Percentiles rank a stretch among this genome's conserved stretches.
phyloP scores from a whole-genome alignment of 2,888 invertebrate species.

The Creontiades dilutus region DNA sequence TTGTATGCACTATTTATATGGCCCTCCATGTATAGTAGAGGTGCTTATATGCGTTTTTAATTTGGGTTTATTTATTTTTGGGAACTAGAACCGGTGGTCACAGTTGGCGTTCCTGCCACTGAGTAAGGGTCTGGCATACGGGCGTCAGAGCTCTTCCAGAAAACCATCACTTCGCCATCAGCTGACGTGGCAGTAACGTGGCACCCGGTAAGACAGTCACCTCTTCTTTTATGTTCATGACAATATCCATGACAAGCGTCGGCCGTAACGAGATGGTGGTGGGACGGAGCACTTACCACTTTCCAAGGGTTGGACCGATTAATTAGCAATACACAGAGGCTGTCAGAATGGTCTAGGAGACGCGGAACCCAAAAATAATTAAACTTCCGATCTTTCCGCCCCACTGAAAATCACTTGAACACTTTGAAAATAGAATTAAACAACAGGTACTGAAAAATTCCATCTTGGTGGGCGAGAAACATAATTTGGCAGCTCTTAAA shows the following conservation, averaged over 20 bases:
- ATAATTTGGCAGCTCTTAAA: too few relatives aligned
- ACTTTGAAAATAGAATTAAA: too few relatives aligned
- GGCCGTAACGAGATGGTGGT: too few relatives aligned
- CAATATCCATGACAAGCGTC: background rate
- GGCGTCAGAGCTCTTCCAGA: conserved; percentile 9
- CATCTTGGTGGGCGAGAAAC: too few relatives aligned
- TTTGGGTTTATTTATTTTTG: conserved; percentile 32
- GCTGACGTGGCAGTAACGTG: conserved; percentile 37
- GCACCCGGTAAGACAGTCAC: conserved; percentile 28
- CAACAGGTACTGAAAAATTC: too few relatives aligned
- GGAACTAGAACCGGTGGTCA: conserved; percentile 35
- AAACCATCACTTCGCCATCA: conserved; percentile 32
- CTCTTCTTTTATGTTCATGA: background rate
- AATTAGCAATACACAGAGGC: too few relatives aligned
- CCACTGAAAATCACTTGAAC: too few relatives aligned
- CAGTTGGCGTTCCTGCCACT: conserved; percentile 32
- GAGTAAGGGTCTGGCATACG: conserved; percentile 39
- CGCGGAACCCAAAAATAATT: too few relatives aligned
- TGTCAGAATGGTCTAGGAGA: too few relatives aligned
- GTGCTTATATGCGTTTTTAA: conserved; percentile 1
- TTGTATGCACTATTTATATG: background rate
- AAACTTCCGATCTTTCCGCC: too few relatives aligned
- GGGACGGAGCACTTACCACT: too few relatives aligned
- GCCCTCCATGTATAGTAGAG: background rate
- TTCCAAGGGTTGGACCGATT: too few relatives aligned